Percentiles rank a stretch among this genome's conserved stretches.
Evolutionary conservation across 1,140 invertebrate genomes (phyloP).

Genomic region (Hestina assimilis): DNA sequence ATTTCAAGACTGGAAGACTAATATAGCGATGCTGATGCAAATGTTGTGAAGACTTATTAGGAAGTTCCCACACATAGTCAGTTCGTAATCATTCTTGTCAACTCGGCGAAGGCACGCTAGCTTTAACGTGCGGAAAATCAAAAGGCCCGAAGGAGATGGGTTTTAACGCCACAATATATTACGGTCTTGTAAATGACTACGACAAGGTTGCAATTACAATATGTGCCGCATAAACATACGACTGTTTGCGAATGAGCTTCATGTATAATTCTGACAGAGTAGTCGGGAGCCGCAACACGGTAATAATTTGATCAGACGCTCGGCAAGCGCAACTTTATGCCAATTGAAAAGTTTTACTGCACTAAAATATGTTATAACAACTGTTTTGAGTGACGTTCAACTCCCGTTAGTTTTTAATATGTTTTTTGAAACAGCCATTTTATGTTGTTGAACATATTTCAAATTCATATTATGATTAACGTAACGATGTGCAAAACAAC

Average conservation of each 20-base stretch:
- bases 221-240: conserved; percentile 31
- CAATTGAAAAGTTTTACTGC: conserved; percentile 71
- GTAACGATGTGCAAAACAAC: no score
- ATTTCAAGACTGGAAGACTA: conserved; percentile 45
- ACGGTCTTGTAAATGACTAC: conserved; percentile 14
- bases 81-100: conserved; percentile 66
- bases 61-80: conserved; percentile 58
- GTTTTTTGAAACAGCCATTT: conserved; percentile 19
- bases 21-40: conserved; percentile 51
- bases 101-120: conserved; percentile 44
- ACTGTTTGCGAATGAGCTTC: conserved; percentile 37
- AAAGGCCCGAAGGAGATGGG: conserved; percentile 33
- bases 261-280: conserved; percentile 48
- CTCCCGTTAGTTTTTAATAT: conserved; percentile 21
- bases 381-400: conserved; percentile 50
- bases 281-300: conserved; percentile 61
- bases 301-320: conserved; percentile 74
- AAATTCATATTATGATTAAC: no score
- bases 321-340: conserved; percentile 64
- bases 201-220: conserved; percentile 33
- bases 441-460: no score
- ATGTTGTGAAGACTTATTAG: conserved; percentile 69
- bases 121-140: conserved; percentile 30
- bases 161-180: conserved; percentile 8
- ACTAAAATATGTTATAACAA: conserved; percentile 63